Evolutionary conservation across 2,113 vertebrate genomes (phyloP), one percentile per base, ranked within the genome.

Genomic region (Empidonax traillii): DNA sequence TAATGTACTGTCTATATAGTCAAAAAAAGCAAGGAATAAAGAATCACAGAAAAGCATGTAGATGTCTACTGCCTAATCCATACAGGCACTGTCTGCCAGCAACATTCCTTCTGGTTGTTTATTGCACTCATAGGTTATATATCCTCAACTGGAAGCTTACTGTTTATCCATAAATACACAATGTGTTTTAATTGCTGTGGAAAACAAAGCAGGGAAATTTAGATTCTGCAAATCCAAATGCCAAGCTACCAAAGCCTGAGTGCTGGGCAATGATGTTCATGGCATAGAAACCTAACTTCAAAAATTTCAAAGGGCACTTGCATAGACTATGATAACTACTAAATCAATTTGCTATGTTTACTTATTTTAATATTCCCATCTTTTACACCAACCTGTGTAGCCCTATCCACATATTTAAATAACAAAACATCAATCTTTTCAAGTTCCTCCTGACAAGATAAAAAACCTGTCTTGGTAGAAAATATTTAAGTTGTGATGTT

Each of bases 401-500:
- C 43, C 35, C 25, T 66, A 55, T 47, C 43, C 61, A 41, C n/a
- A 17, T 79, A 49, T 37, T 59, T 87, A 81, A 41, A 25, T 18
- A 79, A 86, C 20, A 86, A 78, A 51, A 81, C 55, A 46, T 82
- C 9, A 73, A 41, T 56, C 78, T 87, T 87, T 87, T 71, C 77
- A 91, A 94, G 80, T 93, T 97, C 59, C 65, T 91, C 84, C 79
- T 85, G 80, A 71, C 39, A 87, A 85, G 44, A 9, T 15, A 85
- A 61, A 81, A 87, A 92, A 59, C 3, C 27, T 47, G 8, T 1
- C 0, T 71, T 71, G 24, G 20, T 11, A 77, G 39, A 44, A 78
- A 97, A 96, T 94, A 78, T 79, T 88, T 91, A 97, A 85, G 65
- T 23, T 71, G 39, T 81, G 82, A 47, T 73, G 96, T 72, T 96